phyloP scores from a whole-genome alignment of 2,797 vertebrate species.

The Nannoperca obscura region DNA sequence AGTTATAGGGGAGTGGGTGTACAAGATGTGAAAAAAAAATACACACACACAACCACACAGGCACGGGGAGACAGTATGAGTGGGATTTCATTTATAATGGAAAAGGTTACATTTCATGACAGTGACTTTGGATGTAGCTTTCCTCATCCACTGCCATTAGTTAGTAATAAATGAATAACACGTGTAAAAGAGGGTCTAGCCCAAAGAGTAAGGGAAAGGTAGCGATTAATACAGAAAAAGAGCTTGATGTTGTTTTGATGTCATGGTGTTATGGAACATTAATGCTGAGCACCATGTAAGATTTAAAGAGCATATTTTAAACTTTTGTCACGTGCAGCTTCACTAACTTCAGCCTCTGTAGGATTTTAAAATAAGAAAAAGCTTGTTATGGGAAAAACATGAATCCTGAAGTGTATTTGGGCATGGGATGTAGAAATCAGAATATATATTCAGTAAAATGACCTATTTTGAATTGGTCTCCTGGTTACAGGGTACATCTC shows the following conservation, averaged over 20 bases:
- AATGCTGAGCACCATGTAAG: not conserved
- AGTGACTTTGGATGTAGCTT: conserved; percentile 15
- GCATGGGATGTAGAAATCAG: not conserved
- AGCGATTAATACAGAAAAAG: conserved; percentile 5
- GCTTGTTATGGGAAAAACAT: not conserved
- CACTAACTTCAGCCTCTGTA: not conserved
- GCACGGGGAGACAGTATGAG: not conserved
- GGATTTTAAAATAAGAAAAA: conserved; percentile 1
- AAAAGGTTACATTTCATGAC: conserved; percentile 12
- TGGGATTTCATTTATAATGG: conserved; percentile 22
- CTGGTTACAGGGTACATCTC: not conserved
- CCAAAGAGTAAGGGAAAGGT: not conserved
- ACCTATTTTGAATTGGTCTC: not conserved
- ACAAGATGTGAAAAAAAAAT: conserved; percentile 12
- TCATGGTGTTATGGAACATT: conserved; percentile 6
- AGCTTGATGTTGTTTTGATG: conserved; percentile 22
- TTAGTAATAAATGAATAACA: conserved; percentile 3
- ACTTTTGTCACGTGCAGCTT: not conserved
- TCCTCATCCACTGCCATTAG: not conserved
- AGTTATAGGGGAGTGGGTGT: conserved; percentile 12
- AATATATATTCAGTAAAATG: not conserved
- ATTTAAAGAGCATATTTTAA: conserved; percentile 3
- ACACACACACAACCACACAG: not conserved
- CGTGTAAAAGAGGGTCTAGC: not conserved
- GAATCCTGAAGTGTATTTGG: not conserved